Evolutionary conservation across 2,888 invertebrate species (phyloP), one percentile per base, ranked within the genome.

Genomic region (Protula sp.): DNA sequence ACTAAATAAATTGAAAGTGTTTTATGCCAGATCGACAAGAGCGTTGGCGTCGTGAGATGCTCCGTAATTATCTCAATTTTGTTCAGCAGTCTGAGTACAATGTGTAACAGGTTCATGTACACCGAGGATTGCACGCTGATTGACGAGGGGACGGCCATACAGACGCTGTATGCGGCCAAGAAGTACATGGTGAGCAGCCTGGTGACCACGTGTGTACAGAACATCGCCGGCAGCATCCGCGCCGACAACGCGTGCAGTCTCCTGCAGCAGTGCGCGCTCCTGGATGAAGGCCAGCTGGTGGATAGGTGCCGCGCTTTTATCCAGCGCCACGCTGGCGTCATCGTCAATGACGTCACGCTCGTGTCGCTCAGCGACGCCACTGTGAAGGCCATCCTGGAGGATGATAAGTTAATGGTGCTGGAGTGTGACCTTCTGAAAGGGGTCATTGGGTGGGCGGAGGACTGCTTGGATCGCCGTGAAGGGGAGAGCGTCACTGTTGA

Each of bases 91-190:
- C n/a, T n/a, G n/a, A n/a, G n/a, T n/a, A n/a, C n/a, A n/a, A n/a
- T 38, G 9, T 38, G 19, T 50, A 5, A 26, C 31, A 70, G 70
- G 27, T 70, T 67, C 55, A 55, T 70, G n/a, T 72, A 71, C 60
- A 66, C 66, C 22, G 70, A 72, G 51, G 62, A 57, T n/a, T 60
- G 68, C 4, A 64, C 67, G 19, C 61, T 72, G n/a, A 65, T 67
- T 27, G 50, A 9, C 19, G 65, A 62, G 9, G 69, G 66, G 47
- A 65, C 64, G 1, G 71, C 67, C 2, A 60, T 69, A 2, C 63
- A 65, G 30, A 59, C 70, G 14, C 59, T 72, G 3, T 69, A 70
- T 50, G 69, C 71, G 22, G 68, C 71, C 22, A 66, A 69, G 58
- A 71, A 71, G 55, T 71, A 70, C 60, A 56, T 67, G 5, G 58